These are phyloP conservation scores for Merops nubicus DNA, from an alignment of 2,113 vertebrate species.

Conservation along the genomic window DNA sequence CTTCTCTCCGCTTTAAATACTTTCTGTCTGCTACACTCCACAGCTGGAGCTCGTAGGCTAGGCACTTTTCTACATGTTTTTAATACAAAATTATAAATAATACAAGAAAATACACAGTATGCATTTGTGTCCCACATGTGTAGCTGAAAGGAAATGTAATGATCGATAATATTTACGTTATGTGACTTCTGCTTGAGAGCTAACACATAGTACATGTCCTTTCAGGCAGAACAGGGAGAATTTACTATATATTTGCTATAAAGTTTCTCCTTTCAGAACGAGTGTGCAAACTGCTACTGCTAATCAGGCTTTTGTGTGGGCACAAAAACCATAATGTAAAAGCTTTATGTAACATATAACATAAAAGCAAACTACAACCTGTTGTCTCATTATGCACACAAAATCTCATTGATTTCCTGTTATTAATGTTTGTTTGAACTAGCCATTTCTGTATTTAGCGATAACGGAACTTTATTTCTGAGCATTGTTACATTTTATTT, in stretches of 20 bases:
- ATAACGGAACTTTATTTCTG: slow-evolving; percentile 43
- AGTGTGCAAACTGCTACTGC: not conserved
- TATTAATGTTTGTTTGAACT: slow-evolving; percentile 13
- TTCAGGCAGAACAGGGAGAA: not conserved
- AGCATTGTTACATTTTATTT: slow-evolving; percentile 21
- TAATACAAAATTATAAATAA: not conserved
- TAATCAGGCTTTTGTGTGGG: not conserved
- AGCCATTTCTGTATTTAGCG: slow-evolving; percentile 39
- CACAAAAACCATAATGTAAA: not conserved
- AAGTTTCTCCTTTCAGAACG: not conserved
- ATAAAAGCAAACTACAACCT: not conserved
- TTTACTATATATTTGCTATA: not conserved
- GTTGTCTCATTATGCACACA: not conserved
- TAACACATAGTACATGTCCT: not conserved
- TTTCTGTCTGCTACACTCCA: not conserved
- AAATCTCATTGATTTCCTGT: not conserved
- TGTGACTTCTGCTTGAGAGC: not conserved
- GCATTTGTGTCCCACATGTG: not conserved
- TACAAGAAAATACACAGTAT: not conserved
- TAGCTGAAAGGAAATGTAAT: not conserved
- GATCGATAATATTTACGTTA: not conserved
- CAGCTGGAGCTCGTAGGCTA: not conserved
- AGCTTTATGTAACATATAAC: not conserved
- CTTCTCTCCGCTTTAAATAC: not conserved
- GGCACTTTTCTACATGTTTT: not conserved